Conservation (phyloP, 2,888 invertebrate genomes). For the Sipha maydis region DNA sequence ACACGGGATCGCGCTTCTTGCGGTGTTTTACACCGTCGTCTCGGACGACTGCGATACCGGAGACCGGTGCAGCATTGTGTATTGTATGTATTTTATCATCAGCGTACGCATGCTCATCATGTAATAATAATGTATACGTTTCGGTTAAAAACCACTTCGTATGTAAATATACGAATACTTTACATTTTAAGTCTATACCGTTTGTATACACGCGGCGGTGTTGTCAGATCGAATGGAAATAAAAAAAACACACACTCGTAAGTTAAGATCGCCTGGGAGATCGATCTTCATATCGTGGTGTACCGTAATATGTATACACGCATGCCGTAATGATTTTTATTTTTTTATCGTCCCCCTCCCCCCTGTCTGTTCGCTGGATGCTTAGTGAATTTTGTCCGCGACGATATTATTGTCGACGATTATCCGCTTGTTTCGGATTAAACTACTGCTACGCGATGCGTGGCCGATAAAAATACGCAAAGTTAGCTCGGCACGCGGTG, state of each 20-base stretch:
- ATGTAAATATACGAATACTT: slow-evolving; percentile 39
- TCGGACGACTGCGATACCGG: background rate
- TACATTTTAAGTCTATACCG: slow-evolving; percentile 20
- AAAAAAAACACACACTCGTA: background rate
- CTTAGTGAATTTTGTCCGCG: background rate
- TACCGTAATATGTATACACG: background rate
- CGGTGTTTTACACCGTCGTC: background rate
- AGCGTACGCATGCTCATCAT: too few species aligned
- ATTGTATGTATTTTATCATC: background rate
- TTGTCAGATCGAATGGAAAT: background rate
- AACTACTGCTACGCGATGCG: background rate
- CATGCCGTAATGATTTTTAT: background rate
- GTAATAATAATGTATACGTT: background rate
- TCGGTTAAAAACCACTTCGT: slow-evolving; percentile 29
- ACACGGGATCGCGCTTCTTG: background rate
- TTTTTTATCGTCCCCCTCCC: background rate
- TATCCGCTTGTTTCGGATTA: background rate
- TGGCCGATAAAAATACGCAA: slow-evolving; percentile 27
- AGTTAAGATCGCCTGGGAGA: background rate
- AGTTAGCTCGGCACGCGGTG: background rate
- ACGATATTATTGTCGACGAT: background rate
- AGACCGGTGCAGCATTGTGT: background rate
- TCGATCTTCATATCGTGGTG: too few species aligned
- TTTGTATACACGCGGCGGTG: background rate
- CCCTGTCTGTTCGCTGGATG: background rate